These are phyloP conservation scores for Therioaphis trifolii DNA, from an alignment of 2,888 invertebrate genomes.

Conservation along the genomic window DNA sequence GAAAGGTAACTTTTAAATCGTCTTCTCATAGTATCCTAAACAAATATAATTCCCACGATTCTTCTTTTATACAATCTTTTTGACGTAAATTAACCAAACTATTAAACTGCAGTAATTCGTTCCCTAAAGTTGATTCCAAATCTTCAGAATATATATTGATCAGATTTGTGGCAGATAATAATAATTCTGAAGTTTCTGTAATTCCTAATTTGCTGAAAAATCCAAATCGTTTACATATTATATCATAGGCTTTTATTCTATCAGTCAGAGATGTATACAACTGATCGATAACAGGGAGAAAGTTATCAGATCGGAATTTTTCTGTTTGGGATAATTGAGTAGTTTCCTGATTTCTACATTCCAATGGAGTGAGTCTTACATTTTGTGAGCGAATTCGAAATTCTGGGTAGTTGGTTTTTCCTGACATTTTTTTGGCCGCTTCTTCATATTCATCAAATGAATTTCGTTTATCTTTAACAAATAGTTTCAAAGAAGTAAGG, in stretches of 20 bases:
- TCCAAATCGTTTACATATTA: conserved; percentile 14
- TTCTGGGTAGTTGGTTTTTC: conserved; percentile 5
- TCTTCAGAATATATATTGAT: conserved; percentile 5
- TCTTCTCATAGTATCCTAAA: too few species aligned
- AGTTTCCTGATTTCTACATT: conserved; percentile 13
- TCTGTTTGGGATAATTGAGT: not conserved
- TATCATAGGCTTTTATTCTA: not conserved
- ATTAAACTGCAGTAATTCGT: conserved; percentile 1
- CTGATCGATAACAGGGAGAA: conserved; percentile 1
- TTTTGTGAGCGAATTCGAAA: conserved; percentile 3
- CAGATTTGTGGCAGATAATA: conserved; percentile 30
- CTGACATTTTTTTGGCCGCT: conserved; percentile 14
- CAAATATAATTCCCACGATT: not conserved
- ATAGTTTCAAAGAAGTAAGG: not conserved
- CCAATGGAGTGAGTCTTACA: conserved; percentile 11
- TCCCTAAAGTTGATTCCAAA: not conserved
- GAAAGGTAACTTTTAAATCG: not conserved
- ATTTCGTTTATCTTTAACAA: conserved; percentile 32
- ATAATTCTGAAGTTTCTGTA: not conserved
- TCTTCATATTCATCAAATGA: conserved; percentile 11
- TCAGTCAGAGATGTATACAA: conserved; percentile 4
- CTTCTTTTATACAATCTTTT: conserved; percentile 19
- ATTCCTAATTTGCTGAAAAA: not conserved
- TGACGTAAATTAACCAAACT: conserved; percentile 1
- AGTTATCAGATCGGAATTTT: conserved; percentile 7